Evolutionary conservation across 2,888 invertebrate species (phyloP).

Genomic region (Nemoura dubitans): DNA sequence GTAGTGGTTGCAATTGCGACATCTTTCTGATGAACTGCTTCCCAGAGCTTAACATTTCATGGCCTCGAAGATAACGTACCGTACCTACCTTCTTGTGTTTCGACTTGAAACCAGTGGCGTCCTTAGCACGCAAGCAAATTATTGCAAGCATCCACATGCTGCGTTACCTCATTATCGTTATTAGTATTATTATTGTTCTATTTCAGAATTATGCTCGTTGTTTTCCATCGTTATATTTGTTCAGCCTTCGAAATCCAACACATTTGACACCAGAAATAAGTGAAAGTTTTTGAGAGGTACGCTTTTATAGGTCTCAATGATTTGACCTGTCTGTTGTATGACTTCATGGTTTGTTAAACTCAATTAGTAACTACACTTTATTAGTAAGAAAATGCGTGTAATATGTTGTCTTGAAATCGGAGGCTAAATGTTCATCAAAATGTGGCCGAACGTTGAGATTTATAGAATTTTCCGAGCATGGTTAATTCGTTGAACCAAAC

Average conservation of each 20-base stretch:
- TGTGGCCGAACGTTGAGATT: too few species aligned
- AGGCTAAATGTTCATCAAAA: background rate
- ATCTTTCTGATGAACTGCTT: background rate
- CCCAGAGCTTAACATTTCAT: background rate
- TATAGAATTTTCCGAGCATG: too few species aligned
- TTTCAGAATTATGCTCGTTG: background rate
- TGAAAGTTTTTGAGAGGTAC: background rate
- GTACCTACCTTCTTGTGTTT: background rate
- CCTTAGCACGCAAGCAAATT: background rate
- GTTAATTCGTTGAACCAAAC: too few species aligned
- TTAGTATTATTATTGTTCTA: slow-evolving; percentile 12
- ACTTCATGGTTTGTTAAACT: background rate
- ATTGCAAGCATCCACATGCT: background rate
- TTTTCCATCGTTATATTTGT: background rate
- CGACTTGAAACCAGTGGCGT: background rate
- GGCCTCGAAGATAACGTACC: background rate
- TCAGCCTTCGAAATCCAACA: background rate
- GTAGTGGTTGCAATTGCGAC: background rate
- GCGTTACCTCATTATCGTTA: background rate
- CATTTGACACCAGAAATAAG: background rate
- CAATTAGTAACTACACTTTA: background rate
- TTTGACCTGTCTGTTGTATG: background rate
- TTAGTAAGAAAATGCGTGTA: background rate
- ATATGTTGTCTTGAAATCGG: background rate
- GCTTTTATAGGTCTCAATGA: background rate